These are phyloP conservation scores for Anarrhichthys ocellatus DNA, from an alignment of 2,113 vertebrate species.

Conservation along the genomic window DNA sequence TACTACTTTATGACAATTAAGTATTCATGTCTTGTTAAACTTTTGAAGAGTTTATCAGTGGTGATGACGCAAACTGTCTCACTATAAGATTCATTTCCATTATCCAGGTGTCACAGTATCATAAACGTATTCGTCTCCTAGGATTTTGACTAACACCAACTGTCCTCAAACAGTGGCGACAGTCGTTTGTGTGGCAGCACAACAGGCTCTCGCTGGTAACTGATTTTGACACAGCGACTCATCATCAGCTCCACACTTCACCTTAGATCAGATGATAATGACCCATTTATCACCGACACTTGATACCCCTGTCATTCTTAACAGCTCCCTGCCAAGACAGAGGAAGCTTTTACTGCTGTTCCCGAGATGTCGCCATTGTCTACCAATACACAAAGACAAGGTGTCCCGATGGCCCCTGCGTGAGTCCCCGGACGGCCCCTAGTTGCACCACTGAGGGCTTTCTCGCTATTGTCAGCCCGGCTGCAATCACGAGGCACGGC, in stretches of 20 bases:
- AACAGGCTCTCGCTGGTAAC: conserved; percentile 33
- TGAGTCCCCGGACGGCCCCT: conserved; percentile 50
- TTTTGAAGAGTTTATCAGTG: neutral
- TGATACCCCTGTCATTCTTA: conserved; percentile 69
- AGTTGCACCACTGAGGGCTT: conserved; percentile 49
- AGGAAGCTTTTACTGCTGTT: conserved; percentile 80
- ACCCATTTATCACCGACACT: conserved; percentile 79
- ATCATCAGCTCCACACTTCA: conserved; percentile 77
- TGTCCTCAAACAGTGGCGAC: neutral
- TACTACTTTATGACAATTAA: neutral
- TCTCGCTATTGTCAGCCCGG: conserved; percentile 75
- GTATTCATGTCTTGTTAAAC: neutral
- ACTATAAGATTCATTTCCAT: neutral
- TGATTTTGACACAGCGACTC: conserved; percentile 59
- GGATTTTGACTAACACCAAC: conserved; percentile 7
- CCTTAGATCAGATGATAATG: conserved; percentile 79
- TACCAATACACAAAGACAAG: conserved; percentile 84
- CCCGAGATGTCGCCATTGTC: conserved; percentile 78
- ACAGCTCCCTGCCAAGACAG: conserved; percentile 75
- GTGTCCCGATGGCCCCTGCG: conserved; percentile 70
- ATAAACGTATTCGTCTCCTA: neutral
- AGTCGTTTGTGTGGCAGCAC: conserved; percentile 28
- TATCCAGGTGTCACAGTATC: neutral
- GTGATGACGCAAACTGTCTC: neutral
- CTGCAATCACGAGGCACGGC: conserved; percentile 62